Base-by-base conservation (phyloP, 2,888 invertebrate genomes). In the Minunthozetes semirufus region DNA sequence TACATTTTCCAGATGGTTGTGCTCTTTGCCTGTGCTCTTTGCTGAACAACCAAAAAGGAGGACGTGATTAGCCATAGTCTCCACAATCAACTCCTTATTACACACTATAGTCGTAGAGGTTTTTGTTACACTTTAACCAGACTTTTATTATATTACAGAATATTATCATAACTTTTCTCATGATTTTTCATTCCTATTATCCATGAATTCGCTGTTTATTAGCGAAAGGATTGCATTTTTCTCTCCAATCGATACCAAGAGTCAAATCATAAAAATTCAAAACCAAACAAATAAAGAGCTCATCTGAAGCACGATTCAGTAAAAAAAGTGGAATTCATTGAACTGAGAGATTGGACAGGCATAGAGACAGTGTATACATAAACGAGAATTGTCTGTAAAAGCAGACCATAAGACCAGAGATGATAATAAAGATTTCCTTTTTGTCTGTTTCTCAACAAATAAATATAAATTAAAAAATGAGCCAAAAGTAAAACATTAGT, bases 1-100 rank as follows among this genome's bases (percentile, higher is more conserved):
- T 70, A 70, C 70, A 70, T 70, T 70, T 70, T 70, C 70, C 70
- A 70, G 70, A 70, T 70, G 70, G 70, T 70, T 70, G 46, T 70
- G 70, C 70, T 11, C 38, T 42, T 42, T 70, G 48, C 48, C 15
- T 70, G 48, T 46, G 4, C n/a, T 42, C 46, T 68, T 19, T 70
- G 70, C 70, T 11, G 9, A 48, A 48, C 70, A 25, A 25, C 25
- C 59, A 59, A 38, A 63, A 19, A 42, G 27, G 17, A 70, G 25
- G 19, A 70, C 70, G 70, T 70, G 46, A 70, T 70, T 70, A 46
- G 70, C 70, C 48, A 70, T 70, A 48, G 70, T 70, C 70, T 70
- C 46, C 46, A 19, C 25, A n/a, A 15, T 33, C 33, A 22, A 22
- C 19, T 22, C 19, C 13, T 22, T 56, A 56, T 22, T 56, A 11